phyloP scores from a whole-genome alignment of 2,888 invertebrate genomes.

The Heteromurus nitidus region DNA sequence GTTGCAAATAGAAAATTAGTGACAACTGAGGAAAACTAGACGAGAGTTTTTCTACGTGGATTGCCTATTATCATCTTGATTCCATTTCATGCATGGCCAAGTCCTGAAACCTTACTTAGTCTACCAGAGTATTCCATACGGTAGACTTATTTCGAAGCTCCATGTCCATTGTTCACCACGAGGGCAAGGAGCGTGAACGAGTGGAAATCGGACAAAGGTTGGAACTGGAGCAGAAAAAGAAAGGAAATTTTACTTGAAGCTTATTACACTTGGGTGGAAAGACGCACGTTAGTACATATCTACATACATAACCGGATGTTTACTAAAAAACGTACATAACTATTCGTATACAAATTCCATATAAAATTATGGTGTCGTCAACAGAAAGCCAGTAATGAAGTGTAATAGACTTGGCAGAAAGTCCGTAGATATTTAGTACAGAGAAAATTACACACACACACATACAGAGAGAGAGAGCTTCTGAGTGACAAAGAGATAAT shows the following conservation, averaged over 20 bases:
- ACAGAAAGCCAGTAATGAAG: no score
- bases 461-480: no score
- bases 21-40: not conserved
- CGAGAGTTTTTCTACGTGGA: not conserved
- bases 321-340: not conserved
- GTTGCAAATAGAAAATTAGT: conserved; percentile 6
- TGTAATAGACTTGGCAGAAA: not conserved
- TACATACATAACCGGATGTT: not conserved
- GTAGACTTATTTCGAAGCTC: no score
- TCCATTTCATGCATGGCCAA: conserved; percentile 1
- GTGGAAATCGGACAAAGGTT: not conserved
- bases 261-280: no score
- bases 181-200: not conserved
- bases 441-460: no score
- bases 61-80: not conserved
- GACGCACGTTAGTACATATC: not conserved
- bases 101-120: no score
- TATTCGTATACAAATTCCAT: not conserved
- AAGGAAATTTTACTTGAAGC: not conserved
- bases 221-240: not conserved
- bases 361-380: no score
- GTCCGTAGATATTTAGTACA: no score
- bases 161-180: no score
- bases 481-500: no score
- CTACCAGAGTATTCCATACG: no score